Evolutionary conservation across 35 echinoderm and acorn worm species (phyloP).

Genomic region (Stichopus chloronotus): DNA sequence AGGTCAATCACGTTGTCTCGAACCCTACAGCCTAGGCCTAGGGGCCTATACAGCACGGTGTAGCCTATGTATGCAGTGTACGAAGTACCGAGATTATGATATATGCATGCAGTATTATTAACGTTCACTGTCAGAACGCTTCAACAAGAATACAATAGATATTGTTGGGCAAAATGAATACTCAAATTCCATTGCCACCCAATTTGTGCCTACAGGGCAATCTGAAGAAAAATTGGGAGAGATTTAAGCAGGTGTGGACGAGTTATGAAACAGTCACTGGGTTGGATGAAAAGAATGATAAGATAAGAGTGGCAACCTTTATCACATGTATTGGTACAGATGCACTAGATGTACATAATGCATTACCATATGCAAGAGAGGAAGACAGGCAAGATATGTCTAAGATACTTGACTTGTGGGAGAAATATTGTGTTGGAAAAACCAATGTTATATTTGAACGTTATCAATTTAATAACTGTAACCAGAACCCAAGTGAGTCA

Average conservation of each 20-base stretch:
- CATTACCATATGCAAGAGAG: conserved; percentile 58
- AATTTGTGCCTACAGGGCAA: conserved; percentile 53
- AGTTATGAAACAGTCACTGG: conserved; percentile 64
- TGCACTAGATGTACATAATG: conserved; percentile 79
- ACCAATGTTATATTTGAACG: conserved; percentile 78
- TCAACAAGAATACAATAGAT: no score
- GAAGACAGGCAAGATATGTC: conserved; percentile 49
- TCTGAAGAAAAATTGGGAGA: conserved; percentile 82
- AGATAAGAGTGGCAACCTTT: conserved; percentile 71
- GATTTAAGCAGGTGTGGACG: conserved; percentile 76
- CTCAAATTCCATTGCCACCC: neutral
- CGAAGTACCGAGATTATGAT: no score
- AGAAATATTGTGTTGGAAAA: conserved; percentile 74
- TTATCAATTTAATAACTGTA: conserved; percentile 62
- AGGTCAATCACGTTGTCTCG: no score
- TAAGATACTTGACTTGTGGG: conserved; percentile 65
- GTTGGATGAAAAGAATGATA: conserved; percentile 48
- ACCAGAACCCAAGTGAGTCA: conserved; percentile 45
- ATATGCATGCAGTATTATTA: no score
- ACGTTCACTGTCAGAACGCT: no score
- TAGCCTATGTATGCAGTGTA: no score
- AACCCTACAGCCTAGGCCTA: no score
- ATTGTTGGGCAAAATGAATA: no score
- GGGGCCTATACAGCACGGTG: no score
- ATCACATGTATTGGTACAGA: conserved; percentile 72